Base-by-base conservation (phyloP, 1,140 invertebrate species). In the Drosophila bipectinata region DNA sequence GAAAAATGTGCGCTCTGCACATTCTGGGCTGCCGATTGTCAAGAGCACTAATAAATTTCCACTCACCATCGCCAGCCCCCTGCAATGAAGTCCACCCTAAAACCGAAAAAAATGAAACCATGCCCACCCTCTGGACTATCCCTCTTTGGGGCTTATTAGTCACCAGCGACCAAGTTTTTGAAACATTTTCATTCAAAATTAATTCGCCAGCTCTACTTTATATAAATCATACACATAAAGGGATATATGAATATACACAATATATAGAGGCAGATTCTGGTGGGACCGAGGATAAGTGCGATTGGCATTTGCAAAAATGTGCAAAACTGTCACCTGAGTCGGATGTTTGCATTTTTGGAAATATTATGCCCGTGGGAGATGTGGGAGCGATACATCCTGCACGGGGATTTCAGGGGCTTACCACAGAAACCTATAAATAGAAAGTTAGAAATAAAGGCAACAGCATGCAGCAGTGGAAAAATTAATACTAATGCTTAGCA, bases 1-100 rank as follows among this genome's bases (percentile, higher is more conserved):
- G 82, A 87, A 87, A 87, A 87, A 87, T 88, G 82, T 79, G 78
- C 83, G 75, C 82, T 78, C 82, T 79, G 79, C 83, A 59, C 59
- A 58, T 64, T 66, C 71, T 66, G 63, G 30, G 61, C 72, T 72
- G 83, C 83, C 63, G 85, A 81, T 87, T 87, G 82, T 87, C 82
- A 87, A 87, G 74, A 82, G 83, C 79, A 64, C 83, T 82, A 87
- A 87, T 87, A 87, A 82, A 87, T 87, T 87, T 75, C 64, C 73
- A 63, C 78, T 83, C 30, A 49, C 63, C 55, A 30, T 59, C 58
- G 21, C 41, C 51, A 44, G 2, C 9, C 14, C n/a, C 41, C 26
- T 30, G 10, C 26, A 68, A 68, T 54, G 48, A n/a, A n/a, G 24
- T 3, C 48, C 51, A 21, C 39, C 10, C 14, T 12, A 41, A 18